Evolutionary conservation across 2,113 vertebrate species (phyloP).

Genomic region (Macroglossus sobrinus): DNA sequence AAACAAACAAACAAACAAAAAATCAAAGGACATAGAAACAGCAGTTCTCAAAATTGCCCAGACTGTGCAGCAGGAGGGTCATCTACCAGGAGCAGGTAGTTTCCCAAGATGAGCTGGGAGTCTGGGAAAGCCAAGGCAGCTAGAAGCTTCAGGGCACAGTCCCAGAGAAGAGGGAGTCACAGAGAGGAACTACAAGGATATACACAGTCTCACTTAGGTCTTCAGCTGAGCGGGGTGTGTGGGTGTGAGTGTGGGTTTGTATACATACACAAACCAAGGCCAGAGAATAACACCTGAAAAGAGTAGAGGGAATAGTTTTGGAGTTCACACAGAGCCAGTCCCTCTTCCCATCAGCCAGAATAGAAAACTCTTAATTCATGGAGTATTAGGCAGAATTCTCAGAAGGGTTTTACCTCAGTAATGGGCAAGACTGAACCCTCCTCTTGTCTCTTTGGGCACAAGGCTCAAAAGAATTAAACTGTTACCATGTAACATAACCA

Average conservation of each 20-base stretch:
- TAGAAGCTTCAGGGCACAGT: not conserved
- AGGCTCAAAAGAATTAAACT: conserved; percentile 12
- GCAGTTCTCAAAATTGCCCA: not conserved
- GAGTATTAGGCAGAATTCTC: not conserved
- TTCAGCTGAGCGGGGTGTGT: not conserved
- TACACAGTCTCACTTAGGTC: not conserved
- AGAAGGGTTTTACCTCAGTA: not conserved
- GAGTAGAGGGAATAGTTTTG: not conserved
- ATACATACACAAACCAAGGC: not conserved
- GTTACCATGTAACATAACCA: not conserved
- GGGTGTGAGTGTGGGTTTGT: too few species aligned
- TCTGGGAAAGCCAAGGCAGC: not conserved
- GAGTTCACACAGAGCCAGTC: not conserved
- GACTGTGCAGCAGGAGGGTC: not conserved
- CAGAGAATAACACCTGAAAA: not conserved
- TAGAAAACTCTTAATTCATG: not conserved
- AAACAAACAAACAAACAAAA: conserved; percentile 14
- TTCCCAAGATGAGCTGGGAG: not conserved
- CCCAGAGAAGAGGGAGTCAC: not conserved
- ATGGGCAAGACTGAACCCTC: not conserved
- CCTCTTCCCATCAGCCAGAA: not conserved
- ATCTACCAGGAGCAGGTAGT: not conserved
- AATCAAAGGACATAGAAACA: not conserved
- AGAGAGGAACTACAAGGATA: not conserved
- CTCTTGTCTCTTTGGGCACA: not conserved